Conservation (phyloP, 2,888 invertebrate species). For the Acleris emargana region DNA sequence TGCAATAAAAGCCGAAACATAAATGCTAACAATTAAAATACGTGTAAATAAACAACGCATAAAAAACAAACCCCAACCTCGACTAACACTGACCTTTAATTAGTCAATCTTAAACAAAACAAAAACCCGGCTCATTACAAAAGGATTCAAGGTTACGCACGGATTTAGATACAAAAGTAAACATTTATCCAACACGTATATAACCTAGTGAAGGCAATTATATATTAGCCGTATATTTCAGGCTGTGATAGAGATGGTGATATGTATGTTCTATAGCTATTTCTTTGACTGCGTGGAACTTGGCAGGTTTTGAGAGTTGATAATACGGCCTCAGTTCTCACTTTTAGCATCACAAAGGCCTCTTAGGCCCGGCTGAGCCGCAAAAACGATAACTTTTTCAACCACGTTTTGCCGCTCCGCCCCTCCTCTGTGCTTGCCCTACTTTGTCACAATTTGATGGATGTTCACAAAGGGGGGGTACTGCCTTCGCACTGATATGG, state of each 20-base stretch:
- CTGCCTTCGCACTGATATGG: conserved; percentile 40
- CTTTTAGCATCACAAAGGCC: conserved; percentile 25
- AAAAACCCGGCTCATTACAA: background rate
- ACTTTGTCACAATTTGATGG: conserved; percentile 71
- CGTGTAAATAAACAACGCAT: too few species aligned
- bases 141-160: background rate
- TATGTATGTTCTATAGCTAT: too few species aligned
- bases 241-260: too few species aligned
- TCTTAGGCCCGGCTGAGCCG: conserved; percentile 5
- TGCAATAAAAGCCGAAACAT: too few species aligned
- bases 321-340: background rate
- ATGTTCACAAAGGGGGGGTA: conserved; percentile 48
- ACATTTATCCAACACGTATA: background rate
- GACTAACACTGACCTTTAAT: too few species aligned
- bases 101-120: background rate
- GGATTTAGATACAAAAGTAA: background rate
- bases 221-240: conserved; percentile 10
- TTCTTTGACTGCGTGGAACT: too few species aligned
- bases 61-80: too few species aligned
- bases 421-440: conserved; percentile 42
- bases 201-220: conserved; percentile 12
- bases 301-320: background rate
- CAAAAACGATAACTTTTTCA: conserved; percentile 36
- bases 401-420: conserved; percentile 32
- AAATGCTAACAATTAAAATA: too few species aligned